A percentile compares a stretch with the other conserved stretches of the same genome.
Evolutionary conservation across 2,113 vertebrate species (phyloP).

Genomic region (Boulengeromyrus knoepffleri): DNA sequence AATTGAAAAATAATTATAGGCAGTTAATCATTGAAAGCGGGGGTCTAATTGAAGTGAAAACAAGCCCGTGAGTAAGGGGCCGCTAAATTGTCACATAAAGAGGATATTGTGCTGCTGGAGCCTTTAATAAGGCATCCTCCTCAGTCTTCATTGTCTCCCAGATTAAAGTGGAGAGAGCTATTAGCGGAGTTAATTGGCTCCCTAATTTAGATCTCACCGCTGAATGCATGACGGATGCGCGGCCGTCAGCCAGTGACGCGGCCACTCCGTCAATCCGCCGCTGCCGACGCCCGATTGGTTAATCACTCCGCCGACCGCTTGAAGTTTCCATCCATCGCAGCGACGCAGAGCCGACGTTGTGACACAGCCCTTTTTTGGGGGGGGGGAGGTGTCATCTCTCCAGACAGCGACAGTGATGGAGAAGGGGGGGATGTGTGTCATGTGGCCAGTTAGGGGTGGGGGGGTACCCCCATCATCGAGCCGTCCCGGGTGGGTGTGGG

Average conservation of each 20-base stretch:
- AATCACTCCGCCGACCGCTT: conserved; percentile 57
- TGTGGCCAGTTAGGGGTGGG: background rate
- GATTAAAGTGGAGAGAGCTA: conserved; percentile 99
- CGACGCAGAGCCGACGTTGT: conserved; percentile 39
- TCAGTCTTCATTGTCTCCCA: conserved; percentile 95
- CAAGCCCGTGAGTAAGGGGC: conserved; percentile 85
- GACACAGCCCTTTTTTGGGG: background rate
- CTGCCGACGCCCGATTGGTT: conserved; percentile 65
- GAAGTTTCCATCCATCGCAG: conserved; percentile 59
- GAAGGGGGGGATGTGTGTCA: background rate
- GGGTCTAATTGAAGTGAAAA: conserved; percentile 94
- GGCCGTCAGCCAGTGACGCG: conserved; percentile 80
- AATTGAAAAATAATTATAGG: conserved; percentile 99
- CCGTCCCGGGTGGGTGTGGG: background rate
- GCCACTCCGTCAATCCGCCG: conserved; percentile 85
- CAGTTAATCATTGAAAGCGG: conserved; percentile 98
- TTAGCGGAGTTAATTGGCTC: conserved; percentile 99
- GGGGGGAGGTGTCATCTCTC: background rate
- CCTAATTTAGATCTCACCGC: conserved; percentile 98
- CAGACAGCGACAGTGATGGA: background rate
- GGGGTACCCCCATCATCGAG: background rate
- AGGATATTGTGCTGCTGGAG: conserved; percentile 92
- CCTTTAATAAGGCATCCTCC: conserved; percentile 88
- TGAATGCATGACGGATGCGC: conserved; percentile 97
- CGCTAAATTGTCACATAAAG: conserved; percentile 88